These are phyloP conservation scores for Tetragnatha montana DNA, from an alignment of 2,888 invertebrate genomes.

Conservation along the genomic window DNA sequence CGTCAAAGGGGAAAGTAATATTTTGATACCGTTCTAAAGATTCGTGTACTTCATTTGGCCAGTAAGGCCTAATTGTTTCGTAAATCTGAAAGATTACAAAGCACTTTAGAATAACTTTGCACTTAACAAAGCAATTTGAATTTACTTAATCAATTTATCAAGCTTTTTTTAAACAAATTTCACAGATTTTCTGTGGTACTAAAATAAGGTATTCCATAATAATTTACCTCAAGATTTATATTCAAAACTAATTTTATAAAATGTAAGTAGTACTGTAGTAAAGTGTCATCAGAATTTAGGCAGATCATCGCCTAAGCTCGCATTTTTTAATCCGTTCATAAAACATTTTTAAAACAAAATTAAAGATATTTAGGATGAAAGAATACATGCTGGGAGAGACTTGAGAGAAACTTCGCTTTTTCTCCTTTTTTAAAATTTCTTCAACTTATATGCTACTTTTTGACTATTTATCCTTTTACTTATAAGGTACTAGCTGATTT, in stretches of 20 bases:
- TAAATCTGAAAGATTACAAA: slow-evolving; percentile 30
- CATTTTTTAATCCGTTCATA: not conserved
- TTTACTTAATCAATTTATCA: too few relatives aligned
- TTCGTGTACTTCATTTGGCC: slow-evolving; percentile 19
- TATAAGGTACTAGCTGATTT: too few relatives aligned
- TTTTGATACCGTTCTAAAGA: slow-evolving; percentile 71
- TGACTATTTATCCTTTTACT: too few relatives aligned
- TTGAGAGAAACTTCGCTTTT: too few relatives aligned
- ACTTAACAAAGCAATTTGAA: too few relatives aligned
- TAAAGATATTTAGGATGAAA: too few relatives aligned
- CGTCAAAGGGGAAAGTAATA: slow-evolving; percentile 73
- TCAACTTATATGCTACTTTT: too few relatives aligned
- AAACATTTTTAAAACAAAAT: not conserved
- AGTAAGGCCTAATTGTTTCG: slow-evolving; percentile 25
- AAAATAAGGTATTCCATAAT: not conserved
- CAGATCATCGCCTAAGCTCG: too few relatives aligned
- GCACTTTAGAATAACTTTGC: not conserved
- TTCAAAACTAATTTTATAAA: not conserved
- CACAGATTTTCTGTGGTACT: not conserved
- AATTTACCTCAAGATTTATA: not conserved
- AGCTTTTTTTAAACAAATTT: too few relatives aligned
- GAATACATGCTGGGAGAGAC: too few relatives aligned
- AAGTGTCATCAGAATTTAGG: not conserved
- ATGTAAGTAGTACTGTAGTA: not conserved
- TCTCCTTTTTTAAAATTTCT: too few relatives aligned